Conservation (phyloP, 2,797 vertebrate genomes). For the Arrhamphus sclerolepis region DNA sequence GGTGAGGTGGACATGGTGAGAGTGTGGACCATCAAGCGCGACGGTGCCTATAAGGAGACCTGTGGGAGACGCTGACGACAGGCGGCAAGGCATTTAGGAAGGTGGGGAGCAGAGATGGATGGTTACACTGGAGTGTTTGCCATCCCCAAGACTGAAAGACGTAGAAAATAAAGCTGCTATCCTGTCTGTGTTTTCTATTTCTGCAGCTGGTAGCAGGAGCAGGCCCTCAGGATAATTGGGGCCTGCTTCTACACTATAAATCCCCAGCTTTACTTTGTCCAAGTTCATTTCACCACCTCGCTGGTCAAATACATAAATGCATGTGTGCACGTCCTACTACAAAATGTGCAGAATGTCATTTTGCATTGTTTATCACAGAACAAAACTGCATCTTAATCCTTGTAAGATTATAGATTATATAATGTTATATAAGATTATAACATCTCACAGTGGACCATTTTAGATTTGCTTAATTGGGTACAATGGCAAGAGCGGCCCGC, state of each 20-base stretch:
- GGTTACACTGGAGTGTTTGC: background rate
- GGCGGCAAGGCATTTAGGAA: slow-evolving; percentile 28
- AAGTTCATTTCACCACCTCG: background rate
- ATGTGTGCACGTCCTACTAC: background rate
- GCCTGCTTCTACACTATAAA: slow-evolving; percentile 11
- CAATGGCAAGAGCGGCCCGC: too few relatives aligned
- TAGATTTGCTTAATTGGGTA: too few relatives aligned
- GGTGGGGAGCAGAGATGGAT: background rate
- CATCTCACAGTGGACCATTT: too few relatives aligned
- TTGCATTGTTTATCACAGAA: background rate
- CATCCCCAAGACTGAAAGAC: background rate
- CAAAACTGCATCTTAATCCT: too few relatives aligned
- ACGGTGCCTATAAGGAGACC: slow-evolving; percentile 24
- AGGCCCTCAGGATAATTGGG: slow-evolving; percentile 14
- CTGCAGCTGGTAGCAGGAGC: slow-evolving; percentile 17
- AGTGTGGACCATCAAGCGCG: slow-evolving; percentile 50
- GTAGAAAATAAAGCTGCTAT: slow-evolving; percentile 13
- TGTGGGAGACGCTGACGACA: slow-evolving; percentile 35
- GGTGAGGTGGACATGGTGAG: slow-evolving; percentile 53
- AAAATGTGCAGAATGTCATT: background rate
- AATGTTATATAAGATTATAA: too few relatives aligned
- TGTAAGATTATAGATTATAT: too few relatives aligned
- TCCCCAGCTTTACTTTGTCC: background rate
- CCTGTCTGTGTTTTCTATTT: slow-evolving; percentile 2
- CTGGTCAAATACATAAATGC: background rate